Conservation (phyloP, 2,113 vertebrate genomes). For the Calyptomena viridis region DNA sequence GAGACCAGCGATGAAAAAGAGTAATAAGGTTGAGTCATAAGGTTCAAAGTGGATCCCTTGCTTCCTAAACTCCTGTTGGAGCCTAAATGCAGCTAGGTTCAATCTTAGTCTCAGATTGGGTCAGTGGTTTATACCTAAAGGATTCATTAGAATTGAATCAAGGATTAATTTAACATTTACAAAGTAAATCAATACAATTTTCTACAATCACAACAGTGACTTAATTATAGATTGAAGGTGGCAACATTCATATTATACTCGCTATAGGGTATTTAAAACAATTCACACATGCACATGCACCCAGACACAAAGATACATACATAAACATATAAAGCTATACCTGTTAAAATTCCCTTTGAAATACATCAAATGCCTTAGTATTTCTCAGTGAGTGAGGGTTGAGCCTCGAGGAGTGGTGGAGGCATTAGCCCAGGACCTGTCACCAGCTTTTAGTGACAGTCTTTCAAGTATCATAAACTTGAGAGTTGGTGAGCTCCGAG, state of each 20-base stretch:
- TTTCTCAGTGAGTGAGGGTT: not conserved
- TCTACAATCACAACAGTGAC: not conserved
- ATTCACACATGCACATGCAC: not conserved
- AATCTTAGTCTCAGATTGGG: not conserved
- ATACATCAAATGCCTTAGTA: not conserved
- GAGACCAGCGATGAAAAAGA: not conserved
- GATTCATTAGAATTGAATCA: not conserved
- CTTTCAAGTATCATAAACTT: fast-evolving
- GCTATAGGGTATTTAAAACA: not conserved
- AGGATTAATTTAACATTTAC: not conserved
- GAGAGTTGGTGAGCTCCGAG: not conserved
- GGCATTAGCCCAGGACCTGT: not conserved
- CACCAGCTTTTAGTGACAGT: not conserved
- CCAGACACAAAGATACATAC: not conserved
- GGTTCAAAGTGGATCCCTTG: not conserved
- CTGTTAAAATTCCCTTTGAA: not conserved
- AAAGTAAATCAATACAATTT: not conserved
- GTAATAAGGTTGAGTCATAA: not conserved
- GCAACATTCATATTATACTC: not conserved
- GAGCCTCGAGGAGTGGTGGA: not conserved
- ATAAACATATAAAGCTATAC: not conserved
- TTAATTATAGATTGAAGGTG: not conserved
- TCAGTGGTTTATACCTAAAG: not conserved
- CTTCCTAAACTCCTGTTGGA: not conserved
- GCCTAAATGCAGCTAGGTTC: not conserved